Conservation (phyloP, 2,113 vertebrate genomes). For the Sceloporus tristichus region DNA sequence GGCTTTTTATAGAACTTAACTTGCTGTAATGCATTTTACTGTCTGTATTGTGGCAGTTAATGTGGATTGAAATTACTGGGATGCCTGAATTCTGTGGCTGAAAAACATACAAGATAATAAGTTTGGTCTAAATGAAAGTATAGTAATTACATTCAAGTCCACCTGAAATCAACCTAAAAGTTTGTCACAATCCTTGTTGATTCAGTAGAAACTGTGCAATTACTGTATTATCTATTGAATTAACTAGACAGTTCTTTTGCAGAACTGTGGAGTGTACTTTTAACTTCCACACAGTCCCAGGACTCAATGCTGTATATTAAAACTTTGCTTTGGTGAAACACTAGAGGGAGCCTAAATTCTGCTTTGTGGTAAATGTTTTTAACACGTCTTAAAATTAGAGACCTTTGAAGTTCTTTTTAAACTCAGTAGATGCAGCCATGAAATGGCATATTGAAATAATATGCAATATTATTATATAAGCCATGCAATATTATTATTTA, state of each 20-base stretch:
- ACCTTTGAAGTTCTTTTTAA: neutral
- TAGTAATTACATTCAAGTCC: neutral
- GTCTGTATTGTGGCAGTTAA: neutral
- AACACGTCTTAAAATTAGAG: neutral
- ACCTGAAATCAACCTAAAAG: neutral
- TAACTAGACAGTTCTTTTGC: neutral
- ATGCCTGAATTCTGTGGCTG: neutral
- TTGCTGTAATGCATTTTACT: neutral
- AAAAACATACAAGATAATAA: neutral
- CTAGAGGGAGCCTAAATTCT: slow-evolving; percentile 68
- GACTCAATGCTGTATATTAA: neutral
- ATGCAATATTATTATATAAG: neutral
- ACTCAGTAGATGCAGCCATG: too few relatives aligned
- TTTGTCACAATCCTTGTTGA: neutral
- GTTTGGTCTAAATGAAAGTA: neutral
- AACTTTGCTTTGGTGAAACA: slow-evolving; percentile 4
- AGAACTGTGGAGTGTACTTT: too few relatives aligned
- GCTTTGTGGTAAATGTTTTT: neutral
- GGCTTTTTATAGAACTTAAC: neutral
- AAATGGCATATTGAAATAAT: too few relatives aligned
- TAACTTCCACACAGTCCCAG: neutral
- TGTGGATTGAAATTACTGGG: too few relatives aligned
- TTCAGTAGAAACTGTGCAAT: neutral
- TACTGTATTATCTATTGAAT: too few relatives aligned
- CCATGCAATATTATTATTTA: neutral